Percentiles rank a stretch among this genome's conserved stretches.
Evolutionary conservation across 1,140 invertebrate species (phyloP).

Genomic region (Dreissena rostriformis): DNA sequence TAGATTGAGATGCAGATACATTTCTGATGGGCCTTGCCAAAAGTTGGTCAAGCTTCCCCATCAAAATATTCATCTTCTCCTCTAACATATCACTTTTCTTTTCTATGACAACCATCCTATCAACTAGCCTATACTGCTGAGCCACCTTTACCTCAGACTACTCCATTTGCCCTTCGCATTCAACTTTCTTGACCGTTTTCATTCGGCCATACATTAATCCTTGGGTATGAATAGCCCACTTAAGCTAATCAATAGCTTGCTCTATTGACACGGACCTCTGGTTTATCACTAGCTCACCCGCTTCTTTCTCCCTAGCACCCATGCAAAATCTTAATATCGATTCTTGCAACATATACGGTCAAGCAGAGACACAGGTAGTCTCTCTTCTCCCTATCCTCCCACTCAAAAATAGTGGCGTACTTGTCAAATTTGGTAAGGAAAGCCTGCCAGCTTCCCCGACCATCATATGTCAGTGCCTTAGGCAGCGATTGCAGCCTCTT

Average conservation of each 20-base stretch:
- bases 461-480: slow-evolving; percentile 3
- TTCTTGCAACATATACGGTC: neutral
- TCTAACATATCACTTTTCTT: neutral
- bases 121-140: neutral
- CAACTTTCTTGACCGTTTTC: neutral
- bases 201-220: neutral
- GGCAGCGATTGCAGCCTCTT: neutral
- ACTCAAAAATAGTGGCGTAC: neutral
- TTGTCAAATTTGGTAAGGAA: neutral
- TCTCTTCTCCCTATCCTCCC: neutral
- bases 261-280: neutral
- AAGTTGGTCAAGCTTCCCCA: neutral
- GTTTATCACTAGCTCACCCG: slow-evolving; percentile 10
- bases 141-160: neutral
- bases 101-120: neutral
- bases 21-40: neutral
- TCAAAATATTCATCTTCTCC: neutral
- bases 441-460: slow-evolving; percentile 2
- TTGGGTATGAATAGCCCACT: slow-evolving; percentile 1
- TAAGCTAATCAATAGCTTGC: slow-evolving; percentile 3
- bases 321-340: neutral
- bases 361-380: neutral
- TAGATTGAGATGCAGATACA: neutral
- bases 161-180: neutral
- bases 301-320: neutral